Evolutionary conservation across 92 coral and sea anemone genomes (phyloP).

Genomic region (Epizoanthus rinbou): DNA sequence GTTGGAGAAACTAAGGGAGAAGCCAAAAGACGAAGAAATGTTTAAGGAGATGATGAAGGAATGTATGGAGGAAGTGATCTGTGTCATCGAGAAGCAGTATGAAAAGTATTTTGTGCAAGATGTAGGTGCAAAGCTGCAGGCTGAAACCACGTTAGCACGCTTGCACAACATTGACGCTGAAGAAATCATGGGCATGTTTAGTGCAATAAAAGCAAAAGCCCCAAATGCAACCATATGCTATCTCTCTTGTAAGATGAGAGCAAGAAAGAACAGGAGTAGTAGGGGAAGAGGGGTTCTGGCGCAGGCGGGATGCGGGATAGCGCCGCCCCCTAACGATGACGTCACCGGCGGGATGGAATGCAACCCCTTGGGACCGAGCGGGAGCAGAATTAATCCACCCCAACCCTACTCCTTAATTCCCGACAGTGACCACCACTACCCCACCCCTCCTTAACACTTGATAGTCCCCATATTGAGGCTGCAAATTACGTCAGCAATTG

Average conservation of each 20-base stretch:
- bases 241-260: slow-evolving; percentile 23
- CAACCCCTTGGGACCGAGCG: too few species aligned
- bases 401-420: too few species aligned
- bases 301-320: too few species aligned
- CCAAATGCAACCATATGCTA: slow-evolving; percentile 46
- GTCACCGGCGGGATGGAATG: too few species aligned
- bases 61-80: slow-evolving; percentile 5
- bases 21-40: slow-evolving; percentile 3
- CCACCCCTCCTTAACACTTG: too few species aligned
- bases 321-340: too few species aligned
- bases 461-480: too few species aligned
- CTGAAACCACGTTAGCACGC: slow-evolving; percentile 22
- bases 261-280: slow-evolving; percentile 25
- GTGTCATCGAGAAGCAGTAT: slow-evolving; percentile 35
- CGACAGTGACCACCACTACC: too few species aligned
- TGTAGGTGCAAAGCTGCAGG: slow-evolving; percentile 10
- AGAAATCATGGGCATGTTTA: slow-evolving; percentile 38
- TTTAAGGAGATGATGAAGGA: background rate
- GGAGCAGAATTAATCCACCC: too few species aligned
- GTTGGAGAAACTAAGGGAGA: background rate
- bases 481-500: too few species aligned
- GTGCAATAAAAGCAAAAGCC: slow-evolving; percentile 16
- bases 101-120: slow-evolving; percentile 25
- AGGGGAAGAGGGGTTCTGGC: too few species aligned
- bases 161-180: slow-evolving; percentile 44